Percentiles rank a stretch among this genome's conserved stretches.
Conservation (phyloP, 2,888 invertebrate genomes). For the Hyposoter didymator region DNA sequence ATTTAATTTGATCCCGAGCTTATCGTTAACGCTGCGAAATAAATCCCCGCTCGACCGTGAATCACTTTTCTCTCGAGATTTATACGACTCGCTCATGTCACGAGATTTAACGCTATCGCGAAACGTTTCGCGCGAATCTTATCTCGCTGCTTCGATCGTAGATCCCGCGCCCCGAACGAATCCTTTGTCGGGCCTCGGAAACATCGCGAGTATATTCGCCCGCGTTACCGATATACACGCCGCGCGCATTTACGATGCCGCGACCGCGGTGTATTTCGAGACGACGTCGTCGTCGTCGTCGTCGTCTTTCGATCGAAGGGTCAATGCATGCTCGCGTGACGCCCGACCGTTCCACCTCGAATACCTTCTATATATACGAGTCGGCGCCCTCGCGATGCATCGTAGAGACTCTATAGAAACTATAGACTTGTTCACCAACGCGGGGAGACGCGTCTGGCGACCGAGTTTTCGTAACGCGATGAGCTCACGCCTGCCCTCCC, state of each 20-base stretch:
- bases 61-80: background rate
- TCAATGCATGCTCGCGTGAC: constrained; percentile 24
- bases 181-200: background rate
- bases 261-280: background rate
- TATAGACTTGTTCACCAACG: background rate
- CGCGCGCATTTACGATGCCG: background rate
- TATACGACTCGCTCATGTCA: background rate
- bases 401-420: constrained; percentile 6
- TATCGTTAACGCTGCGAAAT: background rate
- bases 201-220: background rate
- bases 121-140: background rate
- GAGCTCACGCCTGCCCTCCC: background rate
- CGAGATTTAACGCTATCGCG: background rate
- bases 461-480: constrained; percentile 1
- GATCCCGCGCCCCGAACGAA: background rate
- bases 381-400: constrained; percentile 11
- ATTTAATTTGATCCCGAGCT: background rate
- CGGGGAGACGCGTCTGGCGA: constrained; percentile 1
- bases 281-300: background rate
- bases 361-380: background rate
- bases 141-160: background rate
- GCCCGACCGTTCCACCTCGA: constrained; percentile 13
- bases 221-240: background rate
- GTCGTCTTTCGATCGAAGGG: background rate
- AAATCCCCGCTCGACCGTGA: background rate